Evolutionary conservation across 2,113 vertebrate species (phyloP).

Genomic region (Narcine bancroftii): DNA sequence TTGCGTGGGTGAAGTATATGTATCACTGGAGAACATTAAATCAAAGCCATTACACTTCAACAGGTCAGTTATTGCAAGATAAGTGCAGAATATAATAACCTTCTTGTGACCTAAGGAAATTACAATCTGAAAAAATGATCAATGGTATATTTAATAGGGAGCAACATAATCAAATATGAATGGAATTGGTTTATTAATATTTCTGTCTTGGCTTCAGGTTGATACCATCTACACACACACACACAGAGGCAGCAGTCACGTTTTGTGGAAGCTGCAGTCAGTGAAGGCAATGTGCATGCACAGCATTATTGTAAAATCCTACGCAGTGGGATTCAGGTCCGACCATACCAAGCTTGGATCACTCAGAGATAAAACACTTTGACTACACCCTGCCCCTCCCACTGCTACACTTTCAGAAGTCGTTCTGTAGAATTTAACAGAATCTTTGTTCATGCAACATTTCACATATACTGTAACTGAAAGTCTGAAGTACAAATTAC

Average conservation of each 20-base stretch:
- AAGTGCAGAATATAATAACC: neutral
- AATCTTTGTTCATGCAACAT: neutral
- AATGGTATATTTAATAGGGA: neutral
- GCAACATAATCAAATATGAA: neutral
- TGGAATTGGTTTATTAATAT: neutral
- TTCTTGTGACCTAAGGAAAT: neutral
- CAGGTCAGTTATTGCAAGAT: neutral
- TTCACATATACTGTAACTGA: no score
- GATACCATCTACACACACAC: neutral
- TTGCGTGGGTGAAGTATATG: neutral
- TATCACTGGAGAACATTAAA: neutral
- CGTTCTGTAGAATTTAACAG: neutral
- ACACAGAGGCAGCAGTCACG: neutral
- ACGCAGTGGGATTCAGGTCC: neutral
- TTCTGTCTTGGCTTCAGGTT: neutral
- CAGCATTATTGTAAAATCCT: neutral
- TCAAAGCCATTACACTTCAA: slow-evolving; percentile 6
- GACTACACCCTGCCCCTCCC: no score
- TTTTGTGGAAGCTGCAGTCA: neutral
- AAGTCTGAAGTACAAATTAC: no score
- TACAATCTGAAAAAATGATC: neutral
- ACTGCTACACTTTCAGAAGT: neutral
- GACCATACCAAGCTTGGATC: neutral
- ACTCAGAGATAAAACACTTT: no score
- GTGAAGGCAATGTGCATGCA: neutral